These are phyloP conservation scores for Ylistrum balloti DNA, from an alignment of 1,140 invertebrate species.

Conservation along the genomic window DNA sequence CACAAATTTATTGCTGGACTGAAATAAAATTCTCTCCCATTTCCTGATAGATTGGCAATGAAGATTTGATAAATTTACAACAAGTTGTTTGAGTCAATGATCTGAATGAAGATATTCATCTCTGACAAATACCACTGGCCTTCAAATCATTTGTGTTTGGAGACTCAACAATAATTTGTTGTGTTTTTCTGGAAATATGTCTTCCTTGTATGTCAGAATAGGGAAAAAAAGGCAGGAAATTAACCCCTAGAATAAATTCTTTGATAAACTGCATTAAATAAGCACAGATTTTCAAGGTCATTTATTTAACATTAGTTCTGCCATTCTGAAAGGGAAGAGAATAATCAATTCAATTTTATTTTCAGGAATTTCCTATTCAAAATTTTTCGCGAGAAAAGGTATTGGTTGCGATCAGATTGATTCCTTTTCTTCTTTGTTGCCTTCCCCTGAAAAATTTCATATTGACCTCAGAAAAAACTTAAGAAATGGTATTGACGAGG, in stretches of 20 bases:
- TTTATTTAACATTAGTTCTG: no score
- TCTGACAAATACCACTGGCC: background rate
- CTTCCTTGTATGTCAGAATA: constrained; percentile 19
- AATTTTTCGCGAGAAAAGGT: no score
- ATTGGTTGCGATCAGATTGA: no score
- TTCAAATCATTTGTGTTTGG: background rate
- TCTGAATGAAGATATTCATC: background rate
- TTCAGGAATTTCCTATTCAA: no score
- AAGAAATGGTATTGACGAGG: no score
- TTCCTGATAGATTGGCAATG: constrained; percentile 16
- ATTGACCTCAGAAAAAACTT: no score
- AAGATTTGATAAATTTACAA: constrained; percentile 21
- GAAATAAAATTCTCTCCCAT: background rate
- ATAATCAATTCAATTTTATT: no score
- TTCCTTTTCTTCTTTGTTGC: no score
- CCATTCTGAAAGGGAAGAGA: no score
- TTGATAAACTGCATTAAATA: background rate
- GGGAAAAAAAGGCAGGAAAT: background rate
- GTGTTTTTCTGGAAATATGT: background rate
- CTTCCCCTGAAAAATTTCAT: no score
- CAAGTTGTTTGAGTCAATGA: background rate
- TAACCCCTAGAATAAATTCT: background rate
- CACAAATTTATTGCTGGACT: background rate
- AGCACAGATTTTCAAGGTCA: no score
- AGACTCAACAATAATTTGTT: background rate